Percentiles rank a stretch among this genome's conserved stretches.
Evolutionary conservation across 2,797 vertebrate species (phyloP).

Genomic region (Xiphorhynchus erythropygius): DNA sequence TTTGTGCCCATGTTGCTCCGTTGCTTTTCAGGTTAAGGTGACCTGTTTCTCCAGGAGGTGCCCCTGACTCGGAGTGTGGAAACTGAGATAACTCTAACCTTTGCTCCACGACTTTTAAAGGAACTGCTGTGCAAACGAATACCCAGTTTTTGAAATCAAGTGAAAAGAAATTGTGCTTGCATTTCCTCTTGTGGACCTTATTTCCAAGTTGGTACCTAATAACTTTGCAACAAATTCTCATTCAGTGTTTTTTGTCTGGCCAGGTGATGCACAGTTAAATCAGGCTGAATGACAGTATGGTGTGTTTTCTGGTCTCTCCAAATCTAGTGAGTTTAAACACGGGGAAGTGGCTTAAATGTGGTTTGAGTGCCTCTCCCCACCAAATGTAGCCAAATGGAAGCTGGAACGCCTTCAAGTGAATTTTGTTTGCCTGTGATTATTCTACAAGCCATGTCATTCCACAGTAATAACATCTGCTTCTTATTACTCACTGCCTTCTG

Average conservation of each 20-base stretch:
- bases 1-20: background rate
- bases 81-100: background rate
- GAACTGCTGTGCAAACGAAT: background rate
- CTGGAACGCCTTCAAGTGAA: background rate
- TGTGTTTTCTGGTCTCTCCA: background rate
- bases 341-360: background rate
- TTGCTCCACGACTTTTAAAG: background rate
- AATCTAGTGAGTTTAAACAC: background rate
- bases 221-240: background rate
- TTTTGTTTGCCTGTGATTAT: background rate
- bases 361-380: background rate
- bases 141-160: background rate
- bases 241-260: background rate
- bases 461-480: background rate
- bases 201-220: background rate
- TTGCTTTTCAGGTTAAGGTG: background rate
- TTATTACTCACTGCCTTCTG: background rate
- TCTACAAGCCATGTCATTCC: background rate
- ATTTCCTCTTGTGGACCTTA: background rate
- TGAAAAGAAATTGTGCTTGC: background rate
- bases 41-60: background rate
- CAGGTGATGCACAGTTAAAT: background rate
- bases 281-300: background rate
- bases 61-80: background rate
- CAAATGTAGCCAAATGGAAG: background rate